phyloP scores from a whole-genome alignment of 1,140 invertebrate species.

The Panagrolaimus sp. region DNA sequence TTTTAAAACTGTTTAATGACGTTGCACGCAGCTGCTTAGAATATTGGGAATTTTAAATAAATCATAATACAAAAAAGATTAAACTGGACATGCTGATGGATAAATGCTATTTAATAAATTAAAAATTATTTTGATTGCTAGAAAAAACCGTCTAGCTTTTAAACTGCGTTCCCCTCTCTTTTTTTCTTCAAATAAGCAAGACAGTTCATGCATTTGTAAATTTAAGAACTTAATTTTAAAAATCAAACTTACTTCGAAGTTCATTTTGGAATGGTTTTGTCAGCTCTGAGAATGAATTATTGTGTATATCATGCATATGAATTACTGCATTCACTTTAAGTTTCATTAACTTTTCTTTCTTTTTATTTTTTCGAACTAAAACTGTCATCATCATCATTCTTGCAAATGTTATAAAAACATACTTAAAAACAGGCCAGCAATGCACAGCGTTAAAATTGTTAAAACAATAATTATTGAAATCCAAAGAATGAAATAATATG shows the following conservation, averaged over 20 bases:
- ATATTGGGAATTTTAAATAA: too few relatives aligned
- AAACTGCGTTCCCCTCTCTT: too few relatives aligned
- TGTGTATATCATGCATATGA: not conserved
- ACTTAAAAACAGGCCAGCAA: not conserved
- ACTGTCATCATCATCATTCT: not conserved
- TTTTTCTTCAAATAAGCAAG: too few relatives aligned
- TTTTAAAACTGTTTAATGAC: too few relatives aligned
- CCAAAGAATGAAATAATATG: conserved; percentile 14
- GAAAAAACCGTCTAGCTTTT: too few relatives aligned
- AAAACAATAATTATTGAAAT: conserved; percentile 13
- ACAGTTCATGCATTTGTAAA: too few relatives aligned
- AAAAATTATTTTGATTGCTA: too few relatives aligned
- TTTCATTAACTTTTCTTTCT: not conserved
- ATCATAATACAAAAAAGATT: too few relatives aligned
- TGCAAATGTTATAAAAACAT: conserved; percentile 16
- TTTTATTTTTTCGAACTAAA: conserved; percentile 7
- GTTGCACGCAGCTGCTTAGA: too few relatives aligned
- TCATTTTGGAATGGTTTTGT: conserved; percentile 41
- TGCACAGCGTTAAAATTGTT: conserved; percentile 6
- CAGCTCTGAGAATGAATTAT: not conserved
- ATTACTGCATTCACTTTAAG: conserved; percentile 6
- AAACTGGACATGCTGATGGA: too few relatives aligned
- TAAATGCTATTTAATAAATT: too few relatives aligned
- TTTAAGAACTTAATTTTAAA: too few relatives aligned
- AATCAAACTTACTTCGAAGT: conserved; percentile 42